Evolutionary conservation across 1,140 invertebrate genomes (phyloP), one percentile per base, ranked within the genome.

Genomic region (Drosophila watanabei): DNA sequence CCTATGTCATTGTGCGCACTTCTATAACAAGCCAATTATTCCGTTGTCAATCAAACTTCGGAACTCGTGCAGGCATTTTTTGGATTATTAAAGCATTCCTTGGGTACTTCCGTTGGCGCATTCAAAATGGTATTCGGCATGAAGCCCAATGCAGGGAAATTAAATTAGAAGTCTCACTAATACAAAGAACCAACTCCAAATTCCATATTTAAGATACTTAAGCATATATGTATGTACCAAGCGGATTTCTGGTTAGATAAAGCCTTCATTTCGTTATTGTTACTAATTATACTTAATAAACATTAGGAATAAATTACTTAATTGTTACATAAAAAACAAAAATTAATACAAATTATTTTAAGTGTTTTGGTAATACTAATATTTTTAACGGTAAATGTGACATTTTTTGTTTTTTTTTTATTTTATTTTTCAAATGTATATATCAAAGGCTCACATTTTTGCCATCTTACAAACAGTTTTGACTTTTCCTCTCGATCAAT

Each of bases 11-110:
- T 61, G 18, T 35, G 18, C 28, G 30, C 39, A 60, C 57, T 45
- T 24, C 41, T 28, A 64, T 30, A 28, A 24, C 11, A 57, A 46
- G 37, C 33, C n/a, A 46, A 69, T 71, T 49, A 70, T 57, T 71
- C 10, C 16, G 43, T 33, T 70, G 39, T 71, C 69, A 69, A 69
- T 71, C 64, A 71, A 68, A 48, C 28, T 13, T 28, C 0, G n/a
- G 4, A 37, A 13, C 20, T 52, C 24, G n/a, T 33, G 10, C 24
- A 32, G 58, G 20, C 43, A 68, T 62, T 62, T 57, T 48, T 63
- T 66, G 39, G 56, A 61, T 66, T 46, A 60, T 24, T 46, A 35
- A 45, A 65, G 20, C 32, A 11, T 18, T 35, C 13, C 20, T 10
- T 10, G 18, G 43, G 20, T 51, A 14, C 5, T 62, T 51, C 51